Evolutionary conservation across 1,140 invertebrate species (phyloP).

Genomic region (Alviniconcha marisindica): DNA sequence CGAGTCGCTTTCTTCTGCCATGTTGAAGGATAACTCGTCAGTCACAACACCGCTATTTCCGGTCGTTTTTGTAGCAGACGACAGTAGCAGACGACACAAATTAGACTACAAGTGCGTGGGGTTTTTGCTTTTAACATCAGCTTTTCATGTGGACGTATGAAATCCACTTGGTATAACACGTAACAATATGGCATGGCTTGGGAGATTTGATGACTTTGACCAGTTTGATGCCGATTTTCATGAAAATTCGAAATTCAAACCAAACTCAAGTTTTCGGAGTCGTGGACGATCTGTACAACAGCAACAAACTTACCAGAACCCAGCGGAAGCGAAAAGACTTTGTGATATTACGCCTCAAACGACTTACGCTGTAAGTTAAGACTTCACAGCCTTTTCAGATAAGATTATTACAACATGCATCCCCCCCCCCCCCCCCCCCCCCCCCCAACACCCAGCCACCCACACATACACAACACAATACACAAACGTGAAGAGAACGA

Average conservation of each 20-base stretch:
- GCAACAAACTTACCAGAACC: neutral
- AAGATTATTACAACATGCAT: too few species aligned
- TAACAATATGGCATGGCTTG: conserved; percentile 55
- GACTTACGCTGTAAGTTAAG: conserved; percentile 9
- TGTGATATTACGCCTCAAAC: conserved; percentile 19
- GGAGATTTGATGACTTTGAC: conserved; percentile 52
- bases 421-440: too few species aligned
- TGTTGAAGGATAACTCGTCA: conserved; percentile 29
- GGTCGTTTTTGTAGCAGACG: conserved; percentile 38
- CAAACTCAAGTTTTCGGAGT: conserved; percentile 37
- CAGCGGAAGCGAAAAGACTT: conserved; percentile 14
- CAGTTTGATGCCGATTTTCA: neutral
- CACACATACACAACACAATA: too few species aligned
- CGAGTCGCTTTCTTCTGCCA: conserved; percentile 45
- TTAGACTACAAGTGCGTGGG: too few species aligned
- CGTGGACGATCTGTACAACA: neutral
- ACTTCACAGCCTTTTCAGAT: too few species aligned
- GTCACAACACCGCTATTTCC: conserved; percentile 11
- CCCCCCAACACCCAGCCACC: too few species aligned
- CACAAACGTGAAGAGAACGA: too few species aligned
- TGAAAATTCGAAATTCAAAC: conserved; percentile 3
- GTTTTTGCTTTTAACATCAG: too few species aligned
- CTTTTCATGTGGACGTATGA: too few species aligned
- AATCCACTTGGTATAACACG: neutral
- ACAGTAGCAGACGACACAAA: conserved; percentile 14